A percentile compares a stretch with the other conserved stretches of the same genome.
These are phyloP conservation scores for Rhaphigaster nebulosa DNA, from an alignment of 2,888 invertebrate genomes.

Conservation along the genomic window DNA sequence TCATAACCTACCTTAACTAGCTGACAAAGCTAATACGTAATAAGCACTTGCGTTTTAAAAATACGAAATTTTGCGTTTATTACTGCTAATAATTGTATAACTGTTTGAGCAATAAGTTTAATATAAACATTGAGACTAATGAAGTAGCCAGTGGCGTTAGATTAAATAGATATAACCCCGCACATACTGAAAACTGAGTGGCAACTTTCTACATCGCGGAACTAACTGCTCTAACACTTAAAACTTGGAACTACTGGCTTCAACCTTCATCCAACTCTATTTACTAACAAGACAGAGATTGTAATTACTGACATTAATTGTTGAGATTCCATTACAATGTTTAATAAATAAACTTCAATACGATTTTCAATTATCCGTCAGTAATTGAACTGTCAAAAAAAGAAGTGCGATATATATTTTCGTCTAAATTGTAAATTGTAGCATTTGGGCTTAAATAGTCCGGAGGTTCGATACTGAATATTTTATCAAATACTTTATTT, in stretches of 20 bases:
- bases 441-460: too few species aligned
- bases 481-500: too few species aligned
- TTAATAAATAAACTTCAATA: neutral
- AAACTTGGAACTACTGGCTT: neutral
- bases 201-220: neutral
- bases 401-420: too few species aligned
- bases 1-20: too few species aligned
- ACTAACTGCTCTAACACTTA: neutral
- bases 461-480: too few species aligned
- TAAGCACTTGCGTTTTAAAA: too few species aligned
- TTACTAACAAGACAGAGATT: neutral
- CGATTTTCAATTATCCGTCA: too few species aligned
- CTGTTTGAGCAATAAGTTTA: neutral
- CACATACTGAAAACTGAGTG: neutral
- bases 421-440: too few species aligned
- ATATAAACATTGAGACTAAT: neutral
- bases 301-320: neutral
- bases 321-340: neutral
- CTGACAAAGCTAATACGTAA: too few species aligned
- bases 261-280: neutral
- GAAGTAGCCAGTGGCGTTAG: neutral
- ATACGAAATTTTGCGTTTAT: neutral
- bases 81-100: neutral
- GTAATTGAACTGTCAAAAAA: too few species aligned
- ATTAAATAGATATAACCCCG: neutral